Base-by-base conservation (phyloP, 2,888 invertebrate genomes). In the Keiferia lycopersicella region DNA sequence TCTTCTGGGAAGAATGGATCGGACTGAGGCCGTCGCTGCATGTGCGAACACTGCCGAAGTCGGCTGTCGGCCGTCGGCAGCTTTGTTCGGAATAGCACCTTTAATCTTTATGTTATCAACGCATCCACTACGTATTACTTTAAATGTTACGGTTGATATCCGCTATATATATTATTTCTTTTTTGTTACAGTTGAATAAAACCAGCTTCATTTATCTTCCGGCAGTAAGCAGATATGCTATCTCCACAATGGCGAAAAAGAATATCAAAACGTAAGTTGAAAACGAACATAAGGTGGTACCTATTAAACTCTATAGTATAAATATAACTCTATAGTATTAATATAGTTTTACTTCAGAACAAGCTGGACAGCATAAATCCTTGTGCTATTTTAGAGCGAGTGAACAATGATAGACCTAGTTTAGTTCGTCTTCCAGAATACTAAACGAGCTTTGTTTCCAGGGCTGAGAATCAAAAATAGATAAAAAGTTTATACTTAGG, bases 241-340 rank as follows among this genome's bases (percentile, higher is more conserved):
- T 59, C 59, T 66, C 83, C 86, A 75, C 78, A 82, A 89, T 89
- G 89, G 89, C 77, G 87, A 48, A 72, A 78, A 65, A 81, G 76
- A 65, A 75, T 89, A 73, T 81, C 88, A 61, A 87, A 81, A 79
- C 67, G 89, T 89, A 81, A 87, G 89, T 85, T 62, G 18, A 22
- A 18, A 41, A 63, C n/a, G n/a, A n/a, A n/a, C n/a, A n/a, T n/a
- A n/a, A n/a, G n/a, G n/a, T n/a, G n/a, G n/a, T n/a, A n/a, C n/a
- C n/a, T n/a, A n/a, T n/a, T n/a, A n/a, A n/a, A n/a, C n/a, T n/a
- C n/a, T n/a, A 26, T 3, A 16, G n/a, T 8, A n/a, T 11, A 18
- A 1, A 50, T 18, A 12, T 48, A 16, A 2, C 2, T 30, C 3
- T 30, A 6, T 30, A 30, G 2, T 30, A 30, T 2, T 30, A 34